Evolutionary conservation across 2,888 invertebrate species (phyloP), one percentile per base, ranked within the genome.

Genomic region (Cataglyphis altisquamis): DNA sequence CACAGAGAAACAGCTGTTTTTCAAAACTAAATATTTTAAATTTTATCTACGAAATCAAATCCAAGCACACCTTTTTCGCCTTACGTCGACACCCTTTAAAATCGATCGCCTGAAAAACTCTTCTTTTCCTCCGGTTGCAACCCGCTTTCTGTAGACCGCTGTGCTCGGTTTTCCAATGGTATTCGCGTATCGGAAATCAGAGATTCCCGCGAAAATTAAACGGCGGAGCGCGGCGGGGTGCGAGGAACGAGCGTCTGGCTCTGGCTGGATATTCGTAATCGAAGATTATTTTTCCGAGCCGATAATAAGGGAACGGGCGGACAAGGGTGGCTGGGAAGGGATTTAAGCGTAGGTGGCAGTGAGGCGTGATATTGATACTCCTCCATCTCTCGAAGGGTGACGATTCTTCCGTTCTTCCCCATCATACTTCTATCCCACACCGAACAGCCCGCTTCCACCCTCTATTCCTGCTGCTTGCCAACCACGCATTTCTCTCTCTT

Each of bases 341-440:
- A 91, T 87, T 88, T 80, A 86, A 89, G 87, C 86, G 86, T 90
- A 88, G 90, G 86, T 86, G 90, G 92, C 93, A 93, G 91, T 89
- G 93, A 92, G 91, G 93, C 93, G 92, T 92, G 93, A 93, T 93
- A 93, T 93, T 93, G 93, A 93, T 93, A 93, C 93, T 92, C 91
- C 90, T 92, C 90, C 91, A 90, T 92, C 90, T 91, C 88, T 90
- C 85, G 87, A 91, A 87, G 92, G 91, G 89, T 92, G 91, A 91
- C 91, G 87, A 90, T 84, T 88, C 86, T 84, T 86, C 89, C 88
- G 85, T 86, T 83, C 39, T 82, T 85, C 84, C 72, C 83, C 87
- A 80, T 86, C 88, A 74, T 80, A 64, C 72, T 80, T 68, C 72
- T 72, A 78, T 80, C 70, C 83, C 62, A 64, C 77, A 41, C 63